Base-by-base conservation (phyloP, 2,797 vertebrate genomes). In the Jordanella pulchra region DNA sequence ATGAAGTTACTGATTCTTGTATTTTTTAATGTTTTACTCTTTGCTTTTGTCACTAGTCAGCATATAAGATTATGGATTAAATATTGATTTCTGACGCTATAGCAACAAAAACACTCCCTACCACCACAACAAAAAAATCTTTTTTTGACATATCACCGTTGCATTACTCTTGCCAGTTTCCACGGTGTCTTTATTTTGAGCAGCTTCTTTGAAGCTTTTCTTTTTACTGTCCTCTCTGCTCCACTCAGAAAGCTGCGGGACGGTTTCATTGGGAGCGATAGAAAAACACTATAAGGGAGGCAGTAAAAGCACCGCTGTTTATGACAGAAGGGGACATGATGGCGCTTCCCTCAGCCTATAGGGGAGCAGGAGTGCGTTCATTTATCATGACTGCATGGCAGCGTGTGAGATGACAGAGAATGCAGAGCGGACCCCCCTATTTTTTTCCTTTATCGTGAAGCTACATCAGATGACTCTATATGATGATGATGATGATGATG, bases 191-290 rank as follows among this genome's bases (percentile, higher is more conserved):
- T 85, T 82, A 89, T 85, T 81, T 79, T 73, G 28, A 27, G 56
- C 58, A 71, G 71, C 69, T 63, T 39, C 23, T 72, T 35, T 67
- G 70, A 84, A 18, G 3, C 30, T 32, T 15, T 21, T 30, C 18
- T 12, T 55, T 28, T 58, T 27, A 18, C 28, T 58, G 28, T 21
- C 27, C 28, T 58, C 15, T 35, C 15, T 56, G 18, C 47, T 48
- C 47, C 48, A 1, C 21, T 39, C 35, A 39, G 23, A 39, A 61
- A 61, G 32, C 58, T 42, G 35, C 3, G 35, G 32, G 89, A 82
- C 87, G 87, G 88, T 86, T 90, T 77, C 86, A 79, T 77, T 61
- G 85, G 88, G 84, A 90, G 85, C 65, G 77, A 86, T 84, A 81
- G 81, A 82, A 87, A 78, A 55, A 80, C 86, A 65, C 17, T 45